phyloP scores from a whole-genome alignment of 2,888 invertebrate species.

The Drosophila macrospina region DNA sequence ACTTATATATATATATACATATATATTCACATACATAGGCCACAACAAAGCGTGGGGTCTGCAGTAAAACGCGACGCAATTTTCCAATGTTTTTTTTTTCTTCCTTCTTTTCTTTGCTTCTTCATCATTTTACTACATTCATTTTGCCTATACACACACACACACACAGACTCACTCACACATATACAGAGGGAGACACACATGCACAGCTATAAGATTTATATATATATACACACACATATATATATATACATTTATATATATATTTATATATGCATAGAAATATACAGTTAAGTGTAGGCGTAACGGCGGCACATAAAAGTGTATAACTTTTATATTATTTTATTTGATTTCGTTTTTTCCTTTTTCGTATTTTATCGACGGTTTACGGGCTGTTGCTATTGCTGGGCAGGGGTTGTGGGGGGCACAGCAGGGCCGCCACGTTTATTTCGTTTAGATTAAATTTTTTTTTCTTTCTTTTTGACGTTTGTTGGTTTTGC shows the following conservation, averaged over 20 bases:
- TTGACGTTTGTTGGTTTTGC: slow-evolving; percentile 5
- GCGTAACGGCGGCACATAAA: slow-evolving; percentile 25
- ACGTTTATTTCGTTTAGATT: not conserved
- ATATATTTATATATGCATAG: slow-evolving; percentile 8
- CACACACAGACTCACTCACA: slow-evolving; percentile 7
- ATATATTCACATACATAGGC: slow-evolving; percentile 10
- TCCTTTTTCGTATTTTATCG: slow-evolving; percentile 9
- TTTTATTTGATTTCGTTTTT: slow-evolving; percentile 1
- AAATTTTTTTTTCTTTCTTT: not conserved
- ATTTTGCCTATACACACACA: slow-evolving; percentile 24
- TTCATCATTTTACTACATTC: slow-evolving; percentile 25
- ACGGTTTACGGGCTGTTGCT: not conserved
- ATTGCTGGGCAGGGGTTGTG: too few species aligned
- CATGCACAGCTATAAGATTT: slow-evolving; percentile 8
- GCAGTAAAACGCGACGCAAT: slow-evolving; percentile 52
- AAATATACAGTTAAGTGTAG: slow-evolving; percentile 41
- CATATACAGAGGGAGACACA: not conserved
- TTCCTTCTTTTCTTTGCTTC: not conserved
- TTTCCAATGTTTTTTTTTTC: slow-evolving; percentile 48
- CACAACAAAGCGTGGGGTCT: slow-evolving; percentile 19
- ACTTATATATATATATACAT: slow-evolving; percentile 1
- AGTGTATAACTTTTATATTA: slow-evolving; percentile 22
- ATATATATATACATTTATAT: slow-evolving; percentile 4
- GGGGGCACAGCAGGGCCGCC: too few species aligned
- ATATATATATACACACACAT: slow-evolving; percentile 4